These are phyloP conservation scores for Pristiophorus japonicus DNA, from an alignment of 2,113 vertebrate species.

Conservation along the genomic window DNA sequence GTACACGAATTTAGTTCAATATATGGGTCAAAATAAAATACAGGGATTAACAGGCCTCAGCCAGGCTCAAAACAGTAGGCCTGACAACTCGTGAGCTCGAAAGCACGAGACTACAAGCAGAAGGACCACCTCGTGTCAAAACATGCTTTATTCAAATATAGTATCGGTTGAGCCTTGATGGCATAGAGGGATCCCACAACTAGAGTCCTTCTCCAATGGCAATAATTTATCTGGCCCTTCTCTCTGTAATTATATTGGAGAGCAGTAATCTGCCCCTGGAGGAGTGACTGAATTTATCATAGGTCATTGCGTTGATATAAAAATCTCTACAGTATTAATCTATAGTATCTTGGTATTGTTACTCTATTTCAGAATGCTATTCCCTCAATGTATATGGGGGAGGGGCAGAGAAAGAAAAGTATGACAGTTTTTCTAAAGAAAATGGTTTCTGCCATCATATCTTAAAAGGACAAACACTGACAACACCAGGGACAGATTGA, in stretches of 20 bases:
- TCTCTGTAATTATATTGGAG: conserved; percentile 12
- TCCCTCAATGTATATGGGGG: neutral
- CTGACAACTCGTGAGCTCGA: neutral
- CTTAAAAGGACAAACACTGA: neutral
- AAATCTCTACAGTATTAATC: neutral
- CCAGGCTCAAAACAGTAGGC: neutral
- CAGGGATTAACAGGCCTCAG: neutral
- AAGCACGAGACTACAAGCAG: neutral
- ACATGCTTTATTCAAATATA: neutral
- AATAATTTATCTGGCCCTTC: neutral
- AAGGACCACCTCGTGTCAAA: neutral
- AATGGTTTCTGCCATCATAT: neutral
- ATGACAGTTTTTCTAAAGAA: neutral
- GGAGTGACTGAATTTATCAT: conserved; percentile 26
- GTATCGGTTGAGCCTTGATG: neutral
- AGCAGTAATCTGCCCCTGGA: neutral
- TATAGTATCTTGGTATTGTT: neutral
- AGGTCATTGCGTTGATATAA: neutral
- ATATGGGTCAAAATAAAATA: conserved; percentile 22
- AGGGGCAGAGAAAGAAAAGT: neutral
- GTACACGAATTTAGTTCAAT: conserved; percentile 19
- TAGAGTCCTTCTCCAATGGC: neutral
- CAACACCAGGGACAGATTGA: neutral
- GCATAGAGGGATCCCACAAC: conserved; percentile 13
- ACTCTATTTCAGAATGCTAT: neutral